A percentile compares a stretch with the other conserved stretches of the same genome.
These are phyloP conservation scores for Notocelia uddmanniana DNA, from an alignment of 2,888 invertebrate genomes.

Conservation along the genomic window DNA sequence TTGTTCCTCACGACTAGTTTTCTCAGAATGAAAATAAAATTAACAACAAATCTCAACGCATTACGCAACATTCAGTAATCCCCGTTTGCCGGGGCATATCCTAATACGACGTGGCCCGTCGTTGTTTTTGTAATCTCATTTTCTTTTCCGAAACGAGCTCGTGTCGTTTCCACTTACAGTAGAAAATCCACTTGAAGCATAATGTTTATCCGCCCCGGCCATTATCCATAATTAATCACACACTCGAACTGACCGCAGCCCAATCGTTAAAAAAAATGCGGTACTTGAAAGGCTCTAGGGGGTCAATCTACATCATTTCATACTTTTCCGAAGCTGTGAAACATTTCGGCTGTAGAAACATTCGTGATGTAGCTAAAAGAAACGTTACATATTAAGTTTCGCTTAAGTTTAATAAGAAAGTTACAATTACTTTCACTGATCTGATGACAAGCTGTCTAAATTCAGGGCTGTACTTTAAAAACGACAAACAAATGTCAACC, in stretches of 20 bases:
- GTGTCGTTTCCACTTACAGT: constrained; percentile 8
- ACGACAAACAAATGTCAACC: too few species aligned
- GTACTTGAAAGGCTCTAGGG: constrained; percentile 6
- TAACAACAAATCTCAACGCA: neutral
- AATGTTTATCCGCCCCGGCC: constrained; percentile 33
- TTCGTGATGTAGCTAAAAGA: too few species aligned
- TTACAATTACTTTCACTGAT: too few species aligned
- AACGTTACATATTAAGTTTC: too few species aligned
- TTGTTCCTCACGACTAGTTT: too few species aligned
- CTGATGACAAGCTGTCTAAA: too few species aligned
- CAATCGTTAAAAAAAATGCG: constrained; percentile 42
- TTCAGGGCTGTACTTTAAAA: too few species aligned
- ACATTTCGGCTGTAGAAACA: too few species aligned
- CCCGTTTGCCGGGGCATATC: neutral
- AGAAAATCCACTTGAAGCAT: constrained; percentile 24
- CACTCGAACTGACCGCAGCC: constrained; percentile 40
- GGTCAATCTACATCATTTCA: too few species aligned
- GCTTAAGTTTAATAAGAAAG: too few species aligned
- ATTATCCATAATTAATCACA: constrained; percentile 47
- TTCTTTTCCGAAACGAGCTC: constrained; percentile 6
- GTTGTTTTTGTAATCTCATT: constrained; percentile 7
- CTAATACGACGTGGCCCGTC: neutral
- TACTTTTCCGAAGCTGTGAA: too few species aligned
- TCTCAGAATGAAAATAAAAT: too few species aligned
- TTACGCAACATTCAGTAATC: neutral